Evolutionary conservation across 1,140 invertebrate species (phyloP).

Genomic region (Gryllus bimaculatus): DNA sequence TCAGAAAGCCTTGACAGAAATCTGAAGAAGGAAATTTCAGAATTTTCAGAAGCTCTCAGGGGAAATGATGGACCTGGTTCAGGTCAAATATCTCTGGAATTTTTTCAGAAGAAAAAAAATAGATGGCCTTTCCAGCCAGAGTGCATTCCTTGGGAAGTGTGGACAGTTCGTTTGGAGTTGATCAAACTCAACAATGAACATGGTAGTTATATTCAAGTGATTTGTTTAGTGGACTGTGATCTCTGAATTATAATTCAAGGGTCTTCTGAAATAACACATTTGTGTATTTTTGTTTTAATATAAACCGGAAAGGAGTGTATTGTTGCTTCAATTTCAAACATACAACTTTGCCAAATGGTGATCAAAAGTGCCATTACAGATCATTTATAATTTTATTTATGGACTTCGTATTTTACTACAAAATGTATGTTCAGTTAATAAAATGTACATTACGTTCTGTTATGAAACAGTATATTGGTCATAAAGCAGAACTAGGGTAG

Average conservation of each 20-base stretch:
- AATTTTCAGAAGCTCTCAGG: constrained; percentile 76
- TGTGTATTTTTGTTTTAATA: neutral
- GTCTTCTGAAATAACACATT: neutral
- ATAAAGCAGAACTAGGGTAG: no score
- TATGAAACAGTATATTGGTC: no score
- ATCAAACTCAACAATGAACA: constrained; percentile 78
- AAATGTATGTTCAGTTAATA: neutral
- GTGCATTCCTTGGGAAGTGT: constrained; percentile 94
- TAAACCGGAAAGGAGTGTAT: neutral
- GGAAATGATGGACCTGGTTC: constrained; percentile 58
- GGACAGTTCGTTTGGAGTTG: constrained; percentile 85
- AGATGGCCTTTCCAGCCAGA: constrained; percentile 82
- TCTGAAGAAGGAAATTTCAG: constrained; percentile 70
- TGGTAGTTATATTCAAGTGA: constrained; percentile 32
- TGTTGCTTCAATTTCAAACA: neutral
- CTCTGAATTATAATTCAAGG: neutral
- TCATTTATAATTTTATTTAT: neutral
- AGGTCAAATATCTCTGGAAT: constrained; percentile 88
- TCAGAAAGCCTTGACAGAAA: constrained; percentile 64
- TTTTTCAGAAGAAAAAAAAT: constrained; percentile 84
- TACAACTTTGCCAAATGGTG: neutral
- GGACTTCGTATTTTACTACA: neutral
- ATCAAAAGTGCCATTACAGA: neutral
- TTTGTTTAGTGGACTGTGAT: neutral
- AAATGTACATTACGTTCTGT: no score